A percentile compares a stretch with the other conserved stretches of the same genome.
Evolutionary conservation across 1,140 invertebrate genomes (phyloP).

Genomic region (Megalopta genalis): DNA sequence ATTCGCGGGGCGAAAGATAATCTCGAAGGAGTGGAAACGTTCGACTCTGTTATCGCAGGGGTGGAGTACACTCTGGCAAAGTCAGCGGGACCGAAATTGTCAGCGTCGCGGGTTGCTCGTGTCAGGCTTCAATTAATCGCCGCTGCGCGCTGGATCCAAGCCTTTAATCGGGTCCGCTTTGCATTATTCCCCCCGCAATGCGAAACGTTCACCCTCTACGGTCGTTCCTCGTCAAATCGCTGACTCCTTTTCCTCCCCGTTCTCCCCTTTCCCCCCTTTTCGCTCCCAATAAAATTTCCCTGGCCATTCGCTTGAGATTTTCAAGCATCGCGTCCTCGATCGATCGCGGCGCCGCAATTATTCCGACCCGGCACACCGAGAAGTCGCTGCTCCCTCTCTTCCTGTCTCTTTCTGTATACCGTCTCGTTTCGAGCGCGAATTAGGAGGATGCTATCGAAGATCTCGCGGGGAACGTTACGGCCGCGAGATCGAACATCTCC

Average conservation of each 20-base stretch:
- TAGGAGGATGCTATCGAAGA: neutral
- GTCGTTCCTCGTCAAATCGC: neutral
- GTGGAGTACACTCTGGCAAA: neutral
- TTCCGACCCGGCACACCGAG: too few relatives aligned
- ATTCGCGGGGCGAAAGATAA: too few relatives aligned
- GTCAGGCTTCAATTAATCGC: conserved; percentile 28
- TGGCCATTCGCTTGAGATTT: neutral
- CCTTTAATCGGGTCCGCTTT: conserved; percentile 19
- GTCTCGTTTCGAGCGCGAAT: neutral
- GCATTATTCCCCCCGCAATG: conserved; percentile 13
- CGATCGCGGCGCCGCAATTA: too few relatives aligned
- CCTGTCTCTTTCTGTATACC: too few relatives aligned
- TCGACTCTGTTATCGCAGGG: neutral
- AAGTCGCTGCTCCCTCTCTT: too few relatives aligned
- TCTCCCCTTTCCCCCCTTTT: too few relatives aligned
- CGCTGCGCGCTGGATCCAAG: neutral
- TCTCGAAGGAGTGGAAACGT: neutral
- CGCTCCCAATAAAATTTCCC: neutral
- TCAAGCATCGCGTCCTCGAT: too few relatives aligned
- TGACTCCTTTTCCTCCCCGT: neutral
- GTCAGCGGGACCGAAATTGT: neutral
- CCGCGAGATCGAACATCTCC: neutral
- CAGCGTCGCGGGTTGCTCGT: neutral
- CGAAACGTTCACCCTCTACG: too few relatives aligned
- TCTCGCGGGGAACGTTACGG: neutral